These are phyloP conservation scores for Akabosia matsudoensis DNA, from an alignment of 1,140 invertebrate genomes.

Conservation along the genomic window DNA sequence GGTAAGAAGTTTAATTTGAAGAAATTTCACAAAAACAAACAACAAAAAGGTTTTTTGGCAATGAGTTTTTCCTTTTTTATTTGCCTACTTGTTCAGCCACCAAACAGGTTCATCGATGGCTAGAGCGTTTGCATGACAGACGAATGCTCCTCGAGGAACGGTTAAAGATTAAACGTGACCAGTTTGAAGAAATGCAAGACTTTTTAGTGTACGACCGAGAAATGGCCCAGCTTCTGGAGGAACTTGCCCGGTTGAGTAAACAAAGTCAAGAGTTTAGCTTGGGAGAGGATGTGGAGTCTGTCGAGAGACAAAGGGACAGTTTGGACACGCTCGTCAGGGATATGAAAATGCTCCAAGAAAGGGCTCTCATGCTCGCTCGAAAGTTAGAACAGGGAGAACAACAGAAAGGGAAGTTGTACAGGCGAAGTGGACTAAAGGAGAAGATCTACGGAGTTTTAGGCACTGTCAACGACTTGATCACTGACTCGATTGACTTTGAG, in stretches of 20 bases:
- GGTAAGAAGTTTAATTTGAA: conserved; percentile 10
- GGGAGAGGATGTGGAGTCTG: conserved; percentile 57
- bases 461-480: conserved; percentile 29
- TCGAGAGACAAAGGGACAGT: conserved; percentile 43
- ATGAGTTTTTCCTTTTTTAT: conserved; percentile 17
- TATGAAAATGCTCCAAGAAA: conserved; percentile 34
- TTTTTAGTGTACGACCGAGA: conserved; percentile 70
- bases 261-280: conserved; percentile 51
- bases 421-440: conserved; percentile 24
- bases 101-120: conserved; percentile 68
- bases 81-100: conserved; percentile 49
- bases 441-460: conserved; percentile 30
- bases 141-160: conserved; percentile 67
- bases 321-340: conserved; percentile 1
- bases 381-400: conserved; percentile 26
- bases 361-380: conserved; percentile 11
- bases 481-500: conserved; percentile 29
- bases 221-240: conserved; percentile 64
- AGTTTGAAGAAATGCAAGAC: conserved; percentile 74
- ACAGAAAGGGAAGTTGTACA: conserved; percentile 16
- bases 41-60: not conserved
- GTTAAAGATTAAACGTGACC: conserved; percentile 56
- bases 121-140: conserved; percentile 73
- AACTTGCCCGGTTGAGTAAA: conserved; percentile 56
- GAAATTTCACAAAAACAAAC: not conserved